A percentile compares a stretch with the other conserved stretches of the same genome.
phyloP scores from a whole-genome alignment of 2,888 invertebrate species.

The Phengaris arion region DNA sequence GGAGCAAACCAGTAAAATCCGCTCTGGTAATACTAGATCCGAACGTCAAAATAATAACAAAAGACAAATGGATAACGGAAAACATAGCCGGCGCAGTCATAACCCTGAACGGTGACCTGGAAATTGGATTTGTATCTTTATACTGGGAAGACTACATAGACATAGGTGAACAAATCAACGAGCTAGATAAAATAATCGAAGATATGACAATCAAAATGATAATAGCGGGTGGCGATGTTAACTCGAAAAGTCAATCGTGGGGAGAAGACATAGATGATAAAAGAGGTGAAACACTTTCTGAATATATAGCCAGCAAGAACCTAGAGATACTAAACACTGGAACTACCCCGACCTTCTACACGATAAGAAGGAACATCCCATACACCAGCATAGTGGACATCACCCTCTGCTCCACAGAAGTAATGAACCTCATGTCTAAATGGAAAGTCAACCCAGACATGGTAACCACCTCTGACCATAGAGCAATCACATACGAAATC shows the following conservation, averaged over 20 bases:
- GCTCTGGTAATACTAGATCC: background rate
- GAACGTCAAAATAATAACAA: background rate
- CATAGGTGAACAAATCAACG: background rate
- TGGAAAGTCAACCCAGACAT: background rate
- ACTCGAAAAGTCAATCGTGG: constrained; percentile 28
- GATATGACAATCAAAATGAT: background rate
- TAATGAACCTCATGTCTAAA: background rate
- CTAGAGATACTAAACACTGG: constrained; percentile 13
- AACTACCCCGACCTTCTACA: background rate
- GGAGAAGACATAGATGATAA: background rate
- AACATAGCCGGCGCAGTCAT: background rate
- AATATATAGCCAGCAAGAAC: background rate
- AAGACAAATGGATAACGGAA: background rate
- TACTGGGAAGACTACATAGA: background rate
- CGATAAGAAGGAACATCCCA: background rate
- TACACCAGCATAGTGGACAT: background rate
- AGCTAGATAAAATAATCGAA: background rate
- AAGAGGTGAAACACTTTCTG: background rate
- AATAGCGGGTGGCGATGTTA: background rate
- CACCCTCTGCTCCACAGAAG: background rate
- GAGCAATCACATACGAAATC: background rate
- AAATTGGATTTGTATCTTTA: background rate
- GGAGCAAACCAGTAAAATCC: background rate
- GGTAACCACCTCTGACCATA: constrained; percentile 22
- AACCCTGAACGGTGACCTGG: background rate